phyloP scores from a whole-genome alignment of 2,888 invertebrate genomes.

The Pherbina coryleti region DNA sequence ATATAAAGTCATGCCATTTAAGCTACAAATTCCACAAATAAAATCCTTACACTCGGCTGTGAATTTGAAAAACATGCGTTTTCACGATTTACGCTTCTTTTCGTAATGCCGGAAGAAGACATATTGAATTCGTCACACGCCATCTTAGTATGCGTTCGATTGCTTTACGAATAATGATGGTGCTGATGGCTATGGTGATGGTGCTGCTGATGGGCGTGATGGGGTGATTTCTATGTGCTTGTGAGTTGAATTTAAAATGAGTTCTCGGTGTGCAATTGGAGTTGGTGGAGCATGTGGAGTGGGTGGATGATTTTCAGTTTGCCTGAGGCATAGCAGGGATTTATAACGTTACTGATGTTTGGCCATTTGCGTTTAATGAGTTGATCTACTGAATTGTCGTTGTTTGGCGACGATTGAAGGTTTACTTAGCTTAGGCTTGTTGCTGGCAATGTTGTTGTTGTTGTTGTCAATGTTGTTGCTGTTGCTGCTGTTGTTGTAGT shows the following conservation, averaged over 20 bases:
- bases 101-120: conserved; percentile 5
- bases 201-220: background rate
- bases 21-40: conserved; percentile 14
- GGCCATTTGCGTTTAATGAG: conserved; percentile 60
- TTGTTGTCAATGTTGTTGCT: background rate
- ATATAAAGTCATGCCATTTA: background rate
- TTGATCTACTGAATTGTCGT: background rate
- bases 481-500: background rate
- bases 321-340: conserved; percentile 16
- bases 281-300: background rate
- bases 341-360: conserved; percentile 36
- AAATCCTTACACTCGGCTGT: conserved; percentile 9
- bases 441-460: background rate
- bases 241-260: conserved; percentile 36
- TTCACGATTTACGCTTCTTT: background rate
- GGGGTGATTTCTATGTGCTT: background rate
- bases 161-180: conserved; percentile 3
- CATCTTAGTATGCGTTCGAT: conserved; percentile 24
- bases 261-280: background rate
- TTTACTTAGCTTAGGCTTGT: conserved; percentile 9
- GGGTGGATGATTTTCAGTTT: background rate
- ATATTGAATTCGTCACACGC: conserved; percentile 35
- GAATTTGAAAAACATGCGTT: conserved; percentile 27
- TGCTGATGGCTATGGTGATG: background rate
- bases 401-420: background rate